phyloP scores from a whole-genome alignment of 2,888 invertebrate species.

The Caenorhabditis zanzibari region DNA sequence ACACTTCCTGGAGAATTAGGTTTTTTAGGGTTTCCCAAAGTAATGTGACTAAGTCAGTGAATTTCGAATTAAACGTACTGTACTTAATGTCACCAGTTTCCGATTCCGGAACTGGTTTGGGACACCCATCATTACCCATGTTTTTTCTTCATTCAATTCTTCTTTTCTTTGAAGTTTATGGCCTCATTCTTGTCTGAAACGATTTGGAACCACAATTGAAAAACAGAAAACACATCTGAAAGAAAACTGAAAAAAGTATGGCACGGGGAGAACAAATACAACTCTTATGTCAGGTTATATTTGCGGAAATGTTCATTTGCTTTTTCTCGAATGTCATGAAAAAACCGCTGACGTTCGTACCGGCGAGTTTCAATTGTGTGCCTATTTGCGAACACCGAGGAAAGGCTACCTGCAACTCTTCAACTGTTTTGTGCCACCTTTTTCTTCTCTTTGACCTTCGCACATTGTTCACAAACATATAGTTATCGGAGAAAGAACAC shows the following conservation, averaged over 20 bases:
- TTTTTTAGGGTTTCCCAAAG: background rate
- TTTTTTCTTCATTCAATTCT: conserved; percentile 19
- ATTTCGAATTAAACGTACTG: conserved; percentile 33
- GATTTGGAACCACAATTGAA: background rate
- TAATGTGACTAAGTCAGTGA: conserved; percentile 1
- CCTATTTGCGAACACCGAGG: conserved; percentile 56
- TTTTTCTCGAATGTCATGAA: conserved; percentile 47
- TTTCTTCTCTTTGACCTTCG: conserved; percentile 54
- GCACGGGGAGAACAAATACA: background rate
- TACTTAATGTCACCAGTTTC: conserved; percentile 22
- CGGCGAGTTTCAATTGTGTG: conserved; percentile 16
- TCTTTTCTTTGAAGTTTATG: conserved; percentile 21
- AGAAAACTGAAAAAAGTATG: conserved; percentile 11
- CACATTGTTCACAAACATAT: conserved; percentile 54
- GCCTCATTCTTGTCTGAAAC: conserved; percentile 26
- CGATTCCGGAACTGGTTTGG: conserved; percentile 46
- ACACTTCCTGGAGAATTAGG: background rate
- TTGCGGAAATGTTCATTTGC: conserved; percentile 33
- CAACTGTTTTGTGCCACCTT: conserved; percentile 50
- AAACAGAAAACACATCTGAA: background rate
- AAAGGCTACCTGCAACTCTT: conserved; percentile 44
- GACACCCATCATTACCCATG: conserved; percentile 39
- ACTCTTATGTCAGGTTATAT: conserved; percentile 16
- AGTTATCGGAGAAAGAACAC: conserved; percentile 39
- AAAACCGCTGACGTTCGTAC: conserved; percentile 49